Conservation (phyloP, 1,140 invertebrate genomes). For the Hyles vespertilio region DNA sequence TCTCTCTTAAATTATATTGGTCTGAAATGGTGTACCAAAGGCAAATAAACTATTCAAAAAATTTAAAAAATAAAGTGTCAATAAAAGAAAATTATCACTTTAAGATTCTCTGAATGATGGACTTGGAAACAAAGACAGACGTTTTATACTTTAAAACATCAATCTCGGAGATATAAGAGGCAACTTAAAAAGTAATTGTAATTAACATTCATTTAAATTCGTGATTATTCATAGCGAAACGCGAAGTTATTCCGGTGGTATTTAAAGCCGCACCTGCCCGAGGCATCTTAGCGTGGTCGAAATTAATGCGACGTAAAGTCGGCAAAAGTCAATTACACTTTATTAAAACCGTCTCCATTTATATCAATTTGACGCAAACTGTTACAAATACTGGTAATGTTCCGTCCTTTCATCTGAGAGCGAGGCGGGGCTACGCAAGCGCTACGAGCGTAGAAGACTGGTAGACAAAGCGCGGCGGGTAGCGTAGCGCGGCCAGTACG, state of each 20-base stretch:
- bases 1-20: too few species aligned
- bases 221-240: constrained; percentile 66
- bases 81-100: too few species aligned
- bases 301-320: constrained; percentile 74
- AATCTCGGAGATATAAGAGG: constrained; percentile 44
- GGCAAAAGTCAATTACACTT: constrained; percentile 76
- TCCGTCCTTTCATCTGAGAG: constrained; percentile 69
- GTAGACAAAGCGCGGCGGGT: constrained; percentile 61
- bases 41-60: not conserved
- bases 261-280: constrained; percentile 71
- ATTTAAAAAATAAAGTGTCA: not conserved
- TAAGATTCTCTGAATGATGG: not conserved
- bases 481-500: constrained; percentile 55
- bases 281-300: constrained; percentile 71
- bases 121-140: not conserved
- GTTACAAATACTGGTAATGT: constrained; percentile 76
- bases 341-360: constrained; percentile 76
- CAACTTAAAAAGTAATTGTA: constrained; percentile 65
- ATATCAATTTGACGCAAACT: constrained; percentile 76
- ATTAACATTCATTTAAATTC: constrained; percentile 73
- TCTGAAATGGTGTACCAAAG: too few species aligned
- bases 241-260: constrained; percentile 60
- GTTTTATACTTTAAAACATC: constrained; percentile 27
- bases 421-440: constrained; percentile 71
- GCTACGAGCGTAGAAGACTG: constrained; percentile 47